Evolutionary conservation across 2,888 invertebrate genomes (phyloP), one percentile per base, ranked within the genome.

Genomic region (Melitaea athalia): DNA sequence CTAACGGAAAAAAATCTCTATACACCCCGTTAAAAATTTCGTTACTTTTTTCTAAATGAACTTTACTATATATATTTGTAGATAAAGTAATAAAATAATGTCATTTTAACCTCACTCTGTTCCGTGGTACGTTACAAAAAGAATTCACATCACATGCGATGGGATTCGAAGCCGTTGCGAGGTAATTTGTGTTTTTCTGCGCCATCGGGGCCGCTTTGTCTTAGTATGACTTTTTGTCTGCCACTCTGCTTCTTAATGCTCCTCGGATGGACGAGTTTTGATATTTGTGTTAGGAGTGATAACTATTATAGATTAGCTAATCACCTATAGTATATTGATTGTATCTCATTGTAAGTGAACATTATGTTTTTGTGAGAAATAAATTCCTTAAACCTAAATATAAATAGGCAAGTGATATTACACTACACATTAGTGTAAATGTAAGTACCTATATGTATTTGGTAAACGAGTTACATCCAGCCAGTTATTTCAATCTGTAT

Each of bases 141-240:
- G 85, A 85, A 86, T 80, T 82, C 79, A 75, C 82, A 83, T 82
- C 79, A 76, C 81, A 83, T 81, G 81, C 81, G 85, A 79, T 87
- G 86, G 83, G 90, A 91, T 88, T 87, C 83, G 85, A 88, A 87
- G 82, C 83, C 82, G 83, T 81, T 84, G 83, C 83, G 79, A 77
- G 77, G 85, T 84, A 87, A 91, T 89, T 91, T 89, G 85, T 83
- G 87, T 91, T 92, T 91, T 92, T 90, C 85, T 85, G 75, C 75
- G 42, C 71, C 77, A 77, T 74, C 79, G 77, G 74, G 76, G 81
- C 79, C 85, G 85, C 89, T 88, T 88, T 87, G 90, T 90, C 87
- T 89, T 81, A 78, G 79, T 79, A 74, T 57, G 79, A 81, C 82
- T 89, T 88, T 84, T 79, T 69, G 72, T 70, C 17, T 61, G 59